Evolutionary conservation across 2,797 vertebrate species (phyloP).

Genomic region (Mallotus villosus): DNA sequence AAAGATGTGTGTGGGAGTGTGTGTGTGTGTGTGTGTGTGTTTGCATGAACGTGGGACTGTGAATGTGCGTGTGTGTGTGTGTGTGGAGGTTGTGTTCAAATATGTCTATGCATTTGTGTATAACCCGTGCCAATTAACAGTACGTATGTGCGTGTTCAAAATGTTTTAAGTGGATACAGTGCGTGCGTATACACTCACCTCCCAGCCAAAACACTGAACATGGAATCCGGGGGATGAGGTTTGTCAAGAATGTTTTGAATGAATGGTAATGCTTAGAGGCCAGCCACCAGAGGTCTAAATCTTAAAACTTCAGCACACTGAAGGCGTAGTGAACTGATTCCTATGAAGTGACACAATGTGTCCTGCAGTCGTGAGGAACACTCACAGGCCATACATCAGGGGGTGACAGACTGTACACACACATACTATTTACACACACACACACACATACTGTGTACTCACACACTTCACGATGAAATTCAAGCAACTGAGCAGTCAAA

Average conservation of each 20-base stretch:
- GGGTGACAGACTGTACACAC: slow-evolving; percentile 30
- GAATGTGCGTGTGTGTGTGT: background rate
- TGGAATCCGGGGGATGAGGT: slow-evolving; percentile 31
- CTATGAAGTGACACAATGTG: slow-evolving; percentile 19
- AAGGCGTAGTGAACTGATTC: background rate
- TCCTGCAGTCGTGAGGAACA: slow-evolving; percentile 55
- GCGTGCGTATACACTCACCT: background rate
- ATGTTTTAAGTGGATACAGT: background rate
- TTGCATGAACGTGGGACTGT: background rate
- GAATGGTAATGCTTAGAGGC: slow-evolving; percentile 5
- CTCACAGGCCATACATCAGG: slow-evolving; percentile 61
- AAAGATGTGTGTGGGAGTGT: background rate
- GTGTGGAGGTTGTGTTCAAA: background rate
- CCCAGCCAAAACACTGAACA: slow-evolving; percentile 12
- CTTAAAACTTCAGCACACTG: background rate
- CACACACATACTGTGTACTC: slow-evolving; percentile 14
- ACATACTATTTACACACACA: background rate
- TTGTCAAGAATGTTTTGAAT: slow-evolving; percentile 29
- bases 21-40: background rate
- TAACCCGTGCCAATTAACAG: no score
- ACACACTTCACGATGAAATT: slow-evolving; percentile 12
- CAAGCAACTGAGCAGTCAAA: no score
- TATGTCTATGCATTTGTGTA: no score
- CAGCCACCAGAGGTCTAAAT: background rate
- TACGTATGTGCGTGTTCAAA: background rate